phyloP scores from a whole-genome alignment of 2,888 invertebrate species.

The Mythimna impura region DNA sequence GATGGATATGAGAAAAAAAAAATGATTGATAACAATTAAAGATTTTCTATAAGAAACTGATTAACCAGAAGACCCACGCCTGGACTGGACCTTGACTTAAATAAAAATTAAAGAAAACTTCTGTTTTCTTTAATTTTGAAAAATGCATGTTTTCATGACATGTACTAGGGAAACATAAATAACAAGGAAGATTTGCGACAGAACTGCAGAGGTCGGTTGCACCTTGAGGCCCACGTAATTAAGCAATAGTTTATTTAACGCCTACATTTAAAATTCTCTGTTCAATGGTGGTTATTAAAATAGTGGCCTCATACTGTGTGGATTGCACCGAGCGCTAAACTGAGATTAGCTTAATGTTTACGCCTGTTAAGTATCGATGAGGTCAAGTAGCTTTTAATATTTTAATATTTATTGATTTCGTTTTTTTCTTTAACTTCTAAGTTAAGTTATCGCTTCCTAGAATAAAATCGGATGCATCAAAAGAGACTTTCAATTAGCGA shows the following conservation, averaged over 20 bases:
- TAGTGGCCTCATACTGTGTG: constrained; percentile 31
- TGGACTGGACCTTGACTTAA: background rate
- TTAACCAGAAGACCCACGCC: background rate
- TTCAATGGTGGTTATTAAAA: constrained; percentile 56
- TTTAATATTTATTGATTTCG: constrained; percentile 3
- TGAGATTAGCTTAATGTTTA: constrained; percentile 28
- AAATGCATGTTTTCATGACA: constrained; percentile 21
- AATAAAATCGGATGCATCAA: too few relatives aligned
- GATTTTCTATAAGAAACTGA: background rate
- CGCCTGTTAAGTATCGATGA: constrained; percentile 18
- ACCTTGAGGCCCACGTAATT: constrained; percentile 65
- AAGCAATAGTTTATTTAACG: constrained; percentile 55
- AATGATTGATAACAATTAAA: background rate
- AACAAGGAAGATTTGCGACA: constrained; percentile 57
- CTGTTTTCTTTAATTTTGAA: too few relatives aligned
- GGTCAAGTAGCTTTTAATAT: constrained; percentile 17
- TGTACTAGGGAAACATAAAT: constrained; percentile 59
- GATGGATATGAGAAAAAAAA: background rate
- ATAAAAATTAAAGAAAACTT: background rate
- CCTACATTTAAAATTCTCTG: constrained; percentile 59
- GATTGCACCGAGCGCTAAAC: constrained; percentile 29
- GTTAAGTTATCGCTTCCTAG: too few relatives aligned
- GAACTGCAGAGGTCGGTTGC: constrained; percentile 60
- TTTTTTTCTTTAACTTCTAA: background rate
- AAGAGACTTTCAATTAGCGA: too few relatives aligned